phyloP scores from a whole-genome alignment of 2,113 vertebrate genomes.

The Hemiprocne comata region DNA sequence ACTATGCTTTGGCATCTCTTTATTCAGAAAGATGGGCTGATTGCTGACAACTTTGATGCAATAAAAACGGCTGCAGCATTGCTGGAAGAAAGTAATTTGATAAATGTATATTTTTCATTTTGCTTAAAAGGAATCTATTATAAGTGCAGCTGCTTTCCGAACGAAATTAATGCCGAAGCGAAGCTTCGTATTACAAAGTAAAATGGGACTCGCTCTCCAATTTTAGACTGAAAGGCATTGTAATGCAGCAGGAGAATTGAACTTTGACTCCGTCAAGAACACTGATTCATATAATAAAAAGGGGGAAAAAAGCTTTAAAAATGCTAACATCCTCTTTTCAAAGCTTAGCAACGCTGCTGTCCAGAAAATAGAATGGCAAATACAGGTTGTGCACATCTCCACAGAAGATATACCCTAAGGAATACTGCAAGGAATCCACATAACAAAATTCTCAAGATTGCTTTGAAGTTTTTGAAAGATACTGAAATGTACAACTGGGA shows the following conservation, averaged over 20 bases:
- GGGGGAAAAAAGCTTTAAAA: slow-evolving; percentile 73
- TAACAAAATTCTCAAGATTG: slow-evolving; percentile 16
- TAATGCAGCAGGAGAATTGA: slow-evolving; percentile 77
- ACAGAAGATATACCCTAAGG: slow-evolving; percentile 22
- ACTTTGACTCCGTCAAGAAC: slow-evolving; percentile 78
- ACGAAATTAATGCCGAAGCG: slow-evolving; percentile 76
- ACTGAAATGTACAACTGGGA: not conserved
- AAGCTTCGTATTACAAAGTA: slow-evolving; percentile 78
- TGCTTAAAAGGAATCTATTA: slow-evolving; percentile 79
- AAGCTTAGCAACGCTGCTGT: slow-evolving; percentile 49
- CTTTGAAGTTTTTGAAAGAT: slow-evolving; percentile 23
- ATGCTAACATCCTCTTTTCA: slow-evolving; percentile 72
- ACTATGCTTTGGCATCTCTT: slow-evolving; percentile 45
- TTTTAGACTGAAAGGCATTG: slow-evolving; percentile 76
- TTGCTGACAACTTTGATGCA: slow-evolving; percentile 70
- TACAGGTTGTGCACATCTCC: not conserved
- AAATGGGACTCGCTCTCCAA: slow-evolving; percentile 77
- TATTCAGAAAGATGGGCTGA: slow-evolving; percentile 67
- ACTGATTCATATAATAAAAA: slow-evolving; percentile 77
- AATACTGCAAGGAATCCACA: not conserved
- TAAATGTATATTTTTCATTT: slow-evolving; percentile 80
- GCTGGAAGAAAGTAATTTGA: slow-evolving; percentile 76
- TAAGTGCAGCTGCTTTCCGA: slow-evolving; percentile 76
- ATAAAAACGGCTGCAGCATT: slow-evolving; percentile 68
- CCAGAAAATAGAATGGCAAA: slow-evolving; percentile 64